Evolutionary conservation across 2,113 vertebrate genomes (phyloP).

Genomic region (Embiotoca jacksoni): DNA sequence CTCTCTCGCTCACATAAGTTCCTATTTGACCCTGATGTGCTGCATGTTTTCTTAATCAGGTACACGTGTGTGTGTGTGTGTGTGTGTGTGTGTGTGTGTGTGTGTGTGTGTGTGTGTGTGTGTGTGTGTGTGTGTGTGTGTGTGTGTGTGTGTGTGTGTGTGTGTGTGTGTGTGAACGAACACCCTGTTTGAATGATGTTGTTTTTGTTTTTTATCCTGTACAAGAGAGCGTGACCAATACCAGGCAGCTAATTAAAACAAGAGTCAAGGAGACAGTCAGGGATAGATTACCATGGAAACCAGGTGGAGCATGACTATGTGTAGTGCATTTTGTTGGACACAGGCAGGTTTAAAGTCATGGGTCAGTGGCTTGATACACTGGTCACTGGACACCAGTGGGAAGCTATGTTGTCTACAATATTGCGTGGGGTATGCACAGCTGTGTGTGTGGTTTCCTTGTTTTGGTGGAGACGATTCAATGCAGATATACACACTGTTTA

Average conservation of each 20-base stretch:
- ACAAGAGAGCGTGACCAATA: conserved; percentile 44
- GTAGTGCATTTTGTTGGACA: conserved; percentile 19
- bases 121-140: not conserved
- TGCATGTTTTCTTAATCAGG: conserved; percentile 41
- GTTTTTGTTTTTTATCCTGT: conserved; percentile 30
- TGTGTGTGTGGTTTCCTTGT: conserved; percentile 24
- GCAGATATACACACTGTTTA: not conserved
- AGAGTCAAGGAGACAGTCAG: conserved; percentile 8
- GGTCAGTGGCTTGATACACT: conserved; percentile 36
- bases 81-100: not conserved
- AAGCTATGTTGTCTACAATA: conserved; percentile 3
- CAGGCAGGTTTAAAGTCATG: conserved; percentile 29
- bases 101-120: not conserved
- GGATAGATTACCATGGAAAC: conserved; percentile 63
- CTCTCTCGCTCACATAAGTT: not conserved
- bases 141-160: no score
- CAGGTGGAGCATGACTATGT: conserved; percentile 50
- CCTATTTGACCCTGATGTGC: conserved; percentile 37
- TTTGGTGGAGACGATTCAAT: not conserved
- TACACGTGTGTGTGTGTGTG: not conserved
- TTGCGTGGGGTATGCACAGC: conserved; percentile 3
- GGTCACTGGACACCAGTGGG: not conserved
- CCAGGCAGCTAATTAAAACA: conserved; percentile 62
- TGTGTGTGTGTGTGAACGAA: not conserved
- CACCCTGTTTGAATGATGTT: conserved; percentile 13